phyloP scores from a whole-genome alignment of 2,888 invertebrate genomes.

The Sturmia bella region DNA sequence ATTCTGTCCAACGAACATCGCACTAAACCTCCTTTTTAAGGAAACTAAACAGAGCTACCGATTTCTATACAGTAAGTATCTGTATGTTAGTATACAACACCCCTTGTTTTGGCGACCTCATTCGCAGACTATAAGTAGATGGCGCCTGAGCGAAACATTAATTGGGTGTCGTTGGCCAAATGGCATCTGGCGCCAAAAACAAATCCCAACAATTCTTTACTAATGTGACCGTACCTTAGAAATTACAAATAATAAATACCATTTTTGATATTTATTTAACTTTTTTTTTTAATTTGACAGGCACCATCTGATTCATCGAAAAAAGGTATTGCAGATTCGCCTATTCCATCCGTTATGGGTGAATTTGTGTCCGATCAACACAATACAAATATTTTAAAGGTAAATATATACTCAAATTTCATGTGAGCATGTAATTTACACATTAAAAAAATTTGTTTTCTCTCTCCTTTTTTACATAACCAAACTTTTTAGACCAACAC shows the following conservation, averaged over 20 bases:
- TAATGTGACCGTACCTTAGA: too few relatives aligned
- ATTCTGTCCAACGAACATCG: too few relatives aligned
- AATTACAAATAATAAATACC: background rate
- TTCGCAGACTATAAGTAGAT: too few relatives aligned
- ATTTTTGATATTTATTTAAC: conserved; percentile 39
- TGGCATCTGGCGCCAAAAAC: too few relatives aligned
- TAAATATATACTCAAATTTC: conserved; percentile 56
- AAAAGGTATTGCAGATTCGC: conserved; percentile 83
- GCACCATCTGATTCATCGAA: conserved; percentile 85
- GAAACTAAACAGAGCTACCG: too few relatives aligned
- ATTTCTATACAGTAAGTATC: too few relatives aligned
- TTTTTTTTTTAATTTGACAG: conserved; percentile 75
- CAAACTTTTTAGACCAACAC: conserved; percentile 73
- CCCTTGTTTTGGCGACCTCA: too few relatives aligned
- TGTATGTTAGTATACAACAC: too few relatives aligned
- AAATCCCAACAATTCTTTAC: too few relatives aligned
- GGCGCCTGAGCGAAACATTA: too few relatives aligned
- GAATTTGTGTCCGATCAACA: conserved; percentile 75
- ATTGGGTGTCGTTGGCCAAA: too few relatives aligned
- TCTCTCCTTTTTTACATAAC: conserved; percentile 19
- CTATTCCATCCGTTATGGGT: conserved; percentile 78
- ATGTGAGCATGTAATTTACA: background rate
- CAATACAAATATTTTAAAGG: conserved; percentile 74
- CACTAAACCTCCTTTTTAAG: too few relatives aligned
- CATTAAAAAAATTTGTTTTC: conserved; percentile 12